phyloP scores from a whole-genome alignment of 2,113 vertebrate species.

The Hoplias malabaricus region DNA sequence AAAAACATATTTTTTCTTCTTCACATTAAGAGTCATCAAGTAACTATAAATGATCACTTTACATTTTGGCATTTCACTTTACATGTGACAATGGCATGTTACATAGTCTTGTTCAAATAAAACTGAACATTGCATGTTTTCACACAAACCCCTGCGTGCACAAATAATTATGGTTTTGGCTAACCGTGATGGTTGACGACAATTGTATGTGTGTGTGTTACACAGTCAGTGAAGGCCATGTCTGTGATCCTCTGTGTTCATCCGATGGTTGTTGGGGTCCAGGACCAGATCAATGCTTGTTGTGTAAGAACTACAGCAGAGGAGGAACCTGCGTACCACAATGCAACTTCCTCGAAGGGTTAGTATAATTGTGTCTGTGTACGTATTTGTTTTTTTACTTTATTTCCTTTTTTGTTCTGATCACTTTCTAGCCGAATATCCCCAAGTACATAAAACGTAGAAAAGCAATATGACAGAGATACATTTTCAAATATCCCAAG shows the following conservation, averaged over 20 bases:
- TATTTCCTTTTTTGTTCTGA: not conserved
- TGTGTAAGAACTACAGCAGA: conserved; percentile 83
- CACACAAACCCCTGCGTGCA: no score
- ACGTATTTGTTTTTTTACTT: not conserved
- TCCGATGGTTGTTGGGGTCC: conserved; percentile 88
- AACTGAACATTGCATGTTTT: no score
- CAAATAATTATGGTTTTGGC: no score
- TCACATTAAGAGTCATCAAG: no score
- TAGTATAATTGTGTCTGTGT: conserved; percentile 32
- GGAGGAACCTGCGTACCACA: conserved; percentile 79
- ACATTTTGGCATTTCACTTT: no score
- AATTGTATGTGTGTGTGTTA: conserved; percentile 21
- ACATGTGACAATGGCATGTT: no score
- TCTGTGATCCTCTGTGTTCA: conserved; percentile 86
- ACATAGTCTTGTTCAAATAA: no score
- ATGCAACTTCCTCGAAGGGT: conserved; percentile 86
- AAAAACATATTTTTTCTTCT: no score
- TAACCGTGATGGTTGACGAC: not conserved
- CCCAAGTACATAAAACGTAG: no score
- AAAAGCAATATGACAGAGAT: no score
- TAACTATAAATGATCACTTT: no score
- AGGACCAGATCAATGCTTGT: conserved; percentile 83
- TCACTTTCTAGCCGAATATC: not conserved
- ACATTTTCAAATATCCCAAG: no score
- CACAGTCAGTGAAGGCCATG: conserved; percentile 74